These are phyloP conservation scores for Ceratotherium simum DNA, from an alignment of 2,113 vertebrate genomes.

Conservation along the genomic window DNA sequence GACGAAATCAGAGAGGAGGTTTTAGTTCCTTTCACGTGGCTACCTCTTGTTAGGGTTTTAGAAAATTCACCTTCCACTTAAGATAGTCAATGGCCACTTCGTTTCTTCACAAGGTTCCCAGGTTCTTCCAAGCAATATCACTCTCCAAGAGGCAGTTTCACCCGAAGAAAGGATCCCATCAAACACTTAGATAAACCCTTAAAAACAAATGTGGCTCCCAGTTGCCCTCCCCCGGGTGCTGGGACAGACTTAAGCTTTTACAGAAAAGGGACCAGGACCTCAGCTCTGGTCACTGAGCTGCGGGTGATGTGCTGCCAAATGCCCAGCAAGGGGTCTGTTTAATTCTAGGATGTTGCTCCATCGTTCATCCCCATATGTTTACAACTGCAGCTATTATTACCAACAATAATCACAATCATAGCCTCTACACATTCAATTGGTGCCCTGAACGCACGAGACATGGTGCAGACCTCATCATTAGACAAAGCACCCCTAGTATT, in stretches of 20 bases:
- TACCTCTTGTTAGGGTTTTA: neutral
- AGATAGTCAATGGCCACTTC: neutral
- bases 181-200: neutral
- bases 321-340: neutral
- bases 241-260: neutral
- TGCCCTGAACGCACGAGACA: neutral
- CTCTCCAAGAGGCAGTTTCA: neutral
- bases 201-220: accelerated
- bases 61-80: neutral
- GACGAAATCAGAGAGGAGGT: neutral
- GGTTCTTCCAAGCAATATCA: neutral
- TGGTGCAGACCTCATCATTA: neutral
- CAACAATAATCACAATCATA: neutral
- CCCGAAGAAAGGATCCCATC: neutral
- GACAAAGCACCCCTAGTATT: neutral
- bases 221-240: neutral
- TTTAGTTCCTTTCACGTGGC: neutral
- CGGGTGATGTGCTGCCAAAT: neutral
- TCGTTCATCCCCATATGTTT: constrained; percentile 32
- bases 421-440: constrained; percentile 48
- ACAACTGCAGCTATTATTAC: neutral
- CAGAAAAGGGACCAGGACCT: too few relatives aligned
- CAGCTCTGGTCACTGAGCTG: neutral
- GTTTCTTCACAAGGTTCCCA: neutral
- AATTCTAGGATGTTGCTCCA: constrained; percentile 35